Evolutionary conservation across 2,113 vertebrate species (phyloP).

Genomic region (Planiliza haematocheilus): DNA sequence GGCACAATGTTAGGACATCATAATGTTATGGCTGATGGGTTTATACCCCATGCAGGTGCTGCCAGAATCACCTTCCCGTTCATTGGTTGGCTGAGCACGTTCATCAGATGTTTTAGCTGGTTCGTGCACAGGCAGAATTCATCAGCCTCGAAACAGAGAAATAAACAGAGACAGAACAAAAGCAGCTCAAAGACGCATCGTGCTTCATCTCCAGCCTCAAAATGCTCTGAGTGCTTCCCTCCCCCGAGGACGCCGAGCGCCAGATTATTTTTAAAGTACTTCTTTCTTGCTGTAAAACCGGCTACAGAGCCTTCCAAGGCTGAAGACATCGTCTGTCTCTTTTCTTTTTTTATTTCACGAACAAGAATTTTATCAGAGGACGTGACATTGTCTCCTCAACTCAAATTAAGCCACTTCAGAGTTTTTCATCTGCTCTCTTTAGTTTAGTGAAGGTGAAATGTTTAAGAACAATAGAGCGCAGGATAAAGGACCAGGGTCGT

Average conservation of each 20-base stretch:
- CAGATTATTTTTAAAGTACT: not conserved
- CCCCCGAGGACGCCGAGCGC: not conserved
- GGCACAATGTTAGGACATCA: no score
- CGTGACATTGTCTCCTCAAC: not conserved
- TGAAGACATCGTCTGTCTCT: not conserved
- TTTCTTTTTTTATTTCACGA: not conserved
- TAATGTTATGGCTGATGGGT: no score
- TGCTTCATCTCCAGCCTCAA: no score
- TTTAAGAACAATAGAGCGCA: not conserved
- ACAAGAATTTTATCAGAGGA: not conserved
- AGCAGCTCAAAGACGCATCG: no score
- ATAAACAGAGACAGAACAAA: not conserved
- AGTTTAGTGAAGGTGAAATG: not conserved
- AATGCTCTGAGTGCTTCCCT: not conserved
- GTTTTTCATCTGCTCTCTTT: not conserved
- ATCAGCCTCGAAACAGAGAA: no score
- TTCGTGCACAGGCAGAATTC: no score
- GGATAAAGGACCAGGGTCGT: not conserved
- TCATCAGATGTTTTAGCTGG: no score
- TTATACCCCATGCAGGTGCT: no score
- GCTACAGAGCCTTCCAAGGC: not conserved
- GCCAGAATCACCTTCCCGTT: no score
- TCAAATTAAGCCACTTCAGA: not conserved
- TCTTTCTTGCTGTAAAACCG: constrained; percentile 5
- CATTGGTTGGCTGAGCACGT: no score